Conservation (phyloP, 2,888 invertebrate species). For the Trissoscelio sp. region DNA sequence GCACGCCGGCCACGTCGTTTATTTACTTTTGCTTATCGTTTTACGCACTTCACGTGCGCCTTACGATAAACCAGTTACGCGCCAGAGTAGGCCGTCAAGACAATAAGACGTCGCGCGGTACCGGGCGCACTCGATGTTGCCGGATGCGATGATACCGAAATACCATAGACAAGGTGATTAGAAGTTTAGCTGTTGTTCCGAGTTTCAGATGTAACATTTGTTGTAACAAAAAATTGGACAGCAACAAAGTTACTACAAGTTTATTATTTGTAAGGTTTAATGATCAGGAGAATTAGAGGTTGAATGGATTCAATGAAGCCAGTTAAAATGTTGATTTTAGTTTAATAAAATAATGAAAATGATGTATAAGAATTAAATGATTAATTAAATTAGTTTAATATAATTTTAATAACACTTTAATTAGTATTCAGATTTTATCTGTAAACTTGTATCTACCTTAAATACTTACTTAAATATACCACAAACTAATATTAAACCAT, state of each 20-base stretch:
- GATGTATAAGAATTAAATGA: too few species aligned
- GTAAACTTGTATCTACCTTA: too few species aligned
- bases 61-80: constrained; percentile 67
- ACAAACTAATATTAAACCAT: not conserved
- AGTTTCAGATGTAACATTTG: not conserved
- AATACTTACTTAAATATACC: too few species aligned
- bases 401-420: too few species aligned
- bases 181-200: constrained; percentile 4
- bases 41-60: constrained; percentile 65
- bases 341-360: not conserved
- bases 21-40: constrained; percentile 70
- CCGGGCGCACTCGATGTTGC: constrained; percentile 7
- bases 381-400: too few species aligned
- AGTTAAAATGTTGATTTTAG: not conserved
- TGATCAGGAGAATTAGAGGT: constrained; percentile 5
- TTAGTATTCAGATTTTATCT: too few species aligned
- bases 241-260: not conserved
- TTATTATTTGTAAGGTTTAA: constrained; percentile 11
- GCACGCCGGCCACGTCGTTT: constrained; percentile 64
- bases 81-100: constrained; percentile 46
- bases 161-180: not conserved
- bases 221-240: not conserved
- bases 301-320: not conserved
- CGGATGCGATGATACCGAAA: not conserved
- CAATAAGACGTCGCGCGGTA: constrained; percentile 37